Percentiles rank a stretch among this genome's conserved stretches.
Conservation (phyloP, 2,113 vertebrate species). For the Spea multiplicata region DNA sequence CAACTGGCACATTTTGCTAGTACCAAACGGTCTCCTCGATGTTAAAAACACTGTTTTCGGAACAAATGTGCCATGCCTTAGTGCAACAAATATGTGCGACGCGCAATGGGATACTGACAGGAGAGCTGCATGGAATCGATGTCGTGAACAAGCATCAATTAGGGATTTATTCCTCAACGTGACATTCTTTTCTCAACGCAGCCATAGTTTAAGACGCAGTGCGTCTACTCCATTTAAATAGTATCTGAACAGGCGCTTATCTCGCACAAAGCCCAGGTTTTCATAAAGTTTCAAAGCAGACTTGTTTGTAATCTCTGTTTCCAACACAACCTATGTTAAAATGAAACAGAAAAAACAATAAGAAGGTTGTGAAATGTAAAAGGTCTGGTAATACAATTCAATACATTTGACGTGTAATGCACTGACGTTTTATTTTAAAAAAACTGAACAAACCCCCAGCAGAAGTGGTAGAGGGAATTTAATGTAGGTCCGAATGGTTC, state of each 20-base stretch:
- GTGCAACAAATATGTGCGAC: conserved; percentile 79
- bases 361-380: neutral
- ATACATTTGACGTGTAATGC: too few relatives aligned
- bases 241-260: conserved; percentile 99
- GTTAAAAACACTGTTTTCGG: conserved; percentile 67
- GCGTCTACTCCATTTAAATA: conserved; percentile 98
- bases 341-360: neutral
- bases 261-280: conserved; percentile 99
- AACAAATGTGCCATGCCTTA: conserved; percentile 78
- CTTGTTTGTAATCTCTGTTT: conserved; percentile 99
- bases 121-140: conserved; percentile 73
- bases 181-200: conserved; percentile 72
- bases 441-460: neutral
- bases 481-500: too few relatives aligned
- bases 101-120: conserved; percentile 76
- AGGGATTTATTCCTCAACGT: conserved; percentile 61
- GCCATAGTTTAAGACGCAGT: conserved; percentile 89
- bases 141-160: conserved; percentile 47
- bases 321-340: conserved; percentile 86
- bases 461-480: neutral
- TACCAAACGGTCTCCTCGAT: conserved; percentile 67
- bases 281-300: conserved; percentile 99
- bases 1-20: conserved; percentile 71
- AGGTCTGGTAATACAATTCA: too few relatives aligned
- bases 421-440: too few relatives aligned